phyloP scores from a whole-genome alignment of 2,797 vertebrate species.

The Chiroxiphia lanceolata region DNA sequence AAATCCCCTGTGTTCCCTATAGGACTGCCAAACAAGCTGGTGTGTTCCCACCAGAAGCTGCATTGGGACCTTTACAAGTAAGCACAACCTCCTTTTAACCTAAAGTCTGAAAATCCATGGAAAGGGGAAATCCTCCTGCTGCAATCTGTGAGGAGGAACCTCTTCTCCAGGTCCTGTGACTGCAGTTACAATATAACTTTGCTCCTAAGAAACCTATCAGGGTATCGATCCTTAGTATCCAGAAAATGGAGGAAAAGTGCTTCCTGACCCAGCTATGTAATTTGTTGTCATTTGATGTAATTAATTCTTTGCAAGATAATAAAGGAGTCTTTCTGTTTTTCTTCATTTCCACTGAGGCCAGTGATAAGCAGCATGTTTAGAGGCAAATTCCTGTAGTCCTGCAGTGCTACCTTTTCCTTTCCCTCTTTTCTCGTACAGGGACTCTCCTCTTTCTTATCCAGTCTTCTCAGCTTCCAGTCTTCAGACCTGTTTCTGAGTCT shows the following conservation, averaged over 20 bases:
- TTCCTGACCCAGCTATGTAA: background rate
- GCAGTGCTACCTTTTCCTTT: background rate
- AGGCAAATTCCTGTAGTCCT: background rate
- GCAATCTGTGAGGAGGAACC: background rate
- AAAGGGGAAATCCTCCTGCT: background rate
- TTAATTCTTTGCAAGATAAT: background rate
- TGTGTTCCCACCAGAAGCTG: background rate
- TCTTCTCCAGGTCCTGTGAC: background rate
- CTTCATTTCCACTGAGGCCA: background rate
- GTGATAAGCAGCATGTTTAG: background rate
- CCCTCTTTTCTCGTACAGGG: background rate
- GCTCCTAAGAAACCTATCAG: background rate
- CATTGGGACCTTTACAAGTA: background rate
- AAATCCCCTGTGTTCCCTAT: background rate
- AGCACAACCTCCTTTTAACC: background rate
- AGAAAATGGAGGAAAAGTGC: background rate
- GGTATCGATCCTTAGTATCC: background rate
- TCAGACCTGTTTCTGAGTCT: background rate
- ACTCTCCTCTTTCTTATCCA: background rate
- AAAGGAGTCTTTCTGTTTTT: background rate
- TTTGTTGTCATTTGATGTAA: background rate
- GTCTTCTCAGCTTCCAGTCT: background rate
- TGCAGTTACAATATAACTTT: background rate
- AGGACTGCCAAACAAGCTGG: background rate
- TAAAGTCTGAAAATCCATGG: background rate